These are phyloP conservation scores for Hybognathus amarus DNA, from an alignment of 2,797 vertebrate genomes.

Conservation along the genomic window DNA sequence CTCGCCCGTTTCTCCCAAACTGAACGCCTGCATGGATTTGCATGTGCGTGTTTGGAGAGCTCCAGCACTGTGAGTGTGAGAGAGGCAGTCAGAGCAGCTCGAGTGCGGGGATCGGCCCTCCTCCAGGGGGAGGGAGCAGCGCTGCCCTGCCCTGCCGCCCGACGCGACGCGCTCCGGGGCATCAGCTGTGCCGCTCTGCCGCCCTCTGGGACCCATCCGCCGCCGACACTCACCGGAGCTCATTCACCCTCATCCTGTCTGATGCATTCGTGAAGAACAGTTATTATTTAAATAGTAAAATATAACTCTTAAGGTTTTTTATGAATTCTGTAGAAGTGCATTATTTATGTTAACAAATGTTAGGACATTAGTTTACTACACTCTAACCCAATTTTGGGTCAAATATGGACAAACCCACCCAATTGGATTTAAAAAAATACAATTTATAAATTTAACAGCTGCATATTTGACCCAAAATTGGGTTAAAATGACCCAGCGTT, in stretches of 20 bases:
- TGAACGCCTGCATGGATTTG: not conserved
- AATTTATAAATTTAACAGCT: too few species aligned
- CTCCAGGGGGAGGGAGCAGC: slow-evolving; percentile 32
- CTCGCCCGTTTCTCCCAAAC: not conserved
- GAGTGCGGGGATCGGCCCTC: slow-evolving; percentile 12
- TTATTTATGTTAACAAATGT: too few species aligned
- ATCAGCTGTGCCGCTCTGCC: slow-evolving; percentile 12
- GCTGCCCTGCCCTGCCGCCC: not conserved
- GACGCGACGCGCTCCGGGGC: not conserved
- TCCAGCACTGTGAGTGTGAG: not conserved
- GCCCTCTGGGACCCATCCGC: slow-evolving; percentile 6
- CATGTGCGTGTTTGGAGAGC: slow-evolving; percentile 2
- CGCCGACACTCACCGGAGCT: not conserved
- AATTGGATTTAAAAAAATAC: too few species aligned
- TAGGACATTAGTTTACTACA: too few species aligned
- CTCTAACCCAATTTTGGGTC: too few species aligned
- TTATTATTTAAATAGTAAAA: not conserved
- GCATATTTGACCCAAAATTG: too few species aligned
- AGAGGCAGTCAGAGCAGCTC: not conserved
- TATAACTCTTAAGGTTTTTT: too few species aligned
- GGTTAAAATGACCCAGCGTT: too few species aligned
- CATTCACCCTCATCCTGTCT: not conserved
- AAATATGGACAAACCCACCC: too few species aligned
- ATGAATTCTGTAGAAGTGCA: too few species aligned
- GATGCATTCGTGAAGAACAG: not conserved